These are phyloP conservation scores for Lota lota DNA, from an alignment of 2,113 vertebrate species.

Conservation along the genomic window DNA sequence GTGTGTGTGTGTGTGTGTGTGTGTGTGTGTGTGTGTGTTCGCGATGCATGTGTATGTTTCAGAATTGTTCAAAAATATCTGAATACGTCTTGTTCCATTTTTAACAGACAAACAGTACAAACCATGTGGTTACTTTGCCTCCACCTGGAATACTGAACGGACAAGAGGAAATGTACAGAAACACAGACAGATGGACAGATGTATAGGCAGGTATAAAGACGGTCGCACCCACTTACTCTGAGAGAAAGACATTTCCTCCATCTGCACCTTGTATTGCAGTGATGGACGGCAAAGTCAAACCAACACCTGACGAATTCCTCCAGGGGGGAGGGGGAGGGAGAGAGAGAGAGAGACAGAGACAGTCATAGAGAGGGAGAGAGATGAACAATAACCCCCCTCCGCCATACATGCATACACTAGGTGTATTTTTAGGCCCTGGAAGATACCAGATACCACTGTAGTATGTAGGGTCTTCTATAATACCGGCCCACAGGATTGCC, in stretches of 20 bases:
- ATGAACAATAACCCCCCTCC: conserved; percentile 32
- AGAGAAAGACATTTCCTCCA: too few relatives aligned
- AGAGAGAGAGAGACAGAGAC: neutral
- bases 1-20: neutral
- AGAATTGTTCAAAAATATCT: too few relatives aligned
- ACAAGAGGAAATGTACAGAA: too few relatives aligned
- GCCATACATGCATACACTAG: neutral
- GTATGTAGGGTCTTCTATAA: conserved; percentile 56
- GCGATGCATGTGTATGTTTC: too few relatives aligned
- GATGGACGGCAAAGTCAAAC: neutral
- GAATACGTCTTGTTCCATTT: too few relatives aligned
- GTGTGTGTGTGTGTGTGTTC: too few relatives aligned
- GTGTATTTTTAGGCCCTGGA: conserved; percentile 66
- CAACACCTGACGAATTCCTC: neutral
- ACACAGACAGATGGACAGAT: conserved; percentile 5
- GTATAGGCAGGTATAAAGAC: neutral
- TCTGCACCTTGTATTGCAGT: neutral
- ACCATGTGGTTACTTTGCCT: conserved; percentile 20
- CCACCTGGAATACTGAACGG: conserved; percentile 4
- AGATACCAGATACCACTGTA: conserved; percentile 62
- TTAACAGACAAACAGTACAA: conserved; percentile 21
- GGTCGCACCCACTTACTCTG: neutral
- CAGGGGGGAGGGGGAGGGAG: neutral
- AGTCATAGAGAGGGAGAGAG: conserved; percentile 27
- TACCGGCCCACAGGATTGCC: conserved; percentile 12